These are phyloP conservation scores for Ormyrus labotus DNA, from an alignment of 2,888 invertebrate genomes.

Conservation along the genomic window DNA sequence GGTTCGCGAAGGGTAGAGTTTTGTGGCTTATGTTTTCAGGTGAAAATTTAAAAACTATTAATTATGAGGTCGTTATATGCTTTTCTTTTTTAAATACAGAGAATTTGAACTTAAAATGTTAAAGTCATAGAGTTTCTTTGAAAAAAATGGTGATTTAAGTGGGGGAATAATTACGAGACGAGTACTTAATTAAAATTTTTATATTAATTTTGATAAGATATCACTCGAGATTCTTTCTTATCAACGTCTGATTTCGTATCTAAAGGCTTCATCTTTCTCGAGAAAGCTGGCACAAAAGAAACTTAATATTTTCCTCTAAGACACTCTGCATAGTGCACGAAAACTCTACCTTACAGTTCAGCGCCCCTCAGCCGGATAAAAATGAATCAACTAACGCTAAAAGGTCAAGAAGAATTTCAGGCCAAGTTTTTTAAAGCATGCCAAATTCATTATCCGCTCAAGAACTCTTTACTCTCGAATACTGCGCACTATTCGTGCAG, in stretches of 20 bases:
- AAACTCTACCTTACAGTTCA: not conserved
- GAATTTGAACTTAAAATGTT: too few species aligned
- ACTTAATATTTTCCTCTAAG: not conserved
- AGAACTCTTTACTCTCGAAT: not conserved
- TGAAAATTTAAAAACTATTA: too few species aligned
- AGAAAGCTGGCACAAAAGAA: not conserved
- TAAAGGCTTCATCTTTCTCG: not conserved
- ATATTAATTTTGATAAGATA: too few species aligned
- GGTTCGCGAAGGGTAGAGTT: too few species aligned
- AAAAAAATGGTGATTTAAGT: too few species aligned
- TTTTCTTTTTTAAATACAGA: too few species aligned
- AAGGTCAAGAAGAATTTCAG: not conserved
- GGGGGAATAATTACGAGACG: too few species aligned
- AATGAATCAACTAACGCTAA: not conserved
- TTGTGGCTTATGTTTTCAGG: too few species aligned
- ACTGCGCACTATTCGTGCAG: not conserved
- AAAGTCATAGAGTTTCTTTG: too few species aligned
- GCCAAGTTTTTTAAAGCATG: not conserved
- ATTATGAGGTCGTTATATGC: too few species aligned
- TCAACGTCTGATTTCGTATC: not conserved
- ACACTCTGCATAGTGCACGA: not conserved
- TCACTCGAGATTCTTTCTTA: not conserved
- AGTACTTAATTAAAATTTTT: too few species aligned
- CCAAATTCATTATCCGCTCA: not conserved
- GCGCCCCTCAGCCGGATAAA: not conserved